Base-by-base conservation (phyloP, 2,888 invertebrate species). In the Polydesmus complanatus region DNA sequence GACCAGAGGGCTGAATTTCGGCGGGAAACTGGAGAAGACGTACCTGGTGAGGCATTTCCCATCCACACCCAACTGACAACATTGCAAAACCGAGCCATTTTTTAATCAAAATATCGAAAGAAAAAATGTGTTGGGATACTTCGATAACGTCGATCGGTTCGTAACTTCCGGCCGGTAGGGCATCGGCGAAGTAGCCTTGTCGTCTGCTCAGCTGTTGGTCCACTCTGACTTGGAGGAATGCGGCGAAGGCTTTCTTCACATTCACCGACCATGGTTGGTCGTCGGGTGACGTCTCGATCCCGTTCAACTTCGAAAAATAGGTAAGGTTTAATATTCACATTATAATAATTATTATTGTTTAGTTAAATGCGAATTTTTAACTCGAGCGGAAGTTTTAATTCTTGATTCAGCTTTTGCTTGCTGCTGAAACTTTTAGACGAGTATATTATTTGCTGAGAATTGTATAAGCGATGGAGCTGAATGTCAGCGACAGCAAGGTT, bases 221-320 rank as follows among this genome's bases (percentile, higher is more conserved):
- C 25, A 73, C 62, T 62, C 73, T 69, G 18, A 74, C 62, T 60
- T 72, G 69, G 27, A 73, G 56, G 48, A 73, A 55, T 48, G 68
- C 67, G 25, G 72, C 68, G 49, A 73, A 61, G 58, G 72, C 72
- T 62, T 70, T 70, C 68, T 75, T 76, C 63, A 75, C 68, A 69
- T 76, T 74, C 58, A 73, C 67, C n/a, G 73, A 72, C 69, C 70
- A 73, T 18, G 66, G 64, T 1, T 73, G 72, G 23, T 75, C 73
- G 50, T 67, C 68, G 1, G 61, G 59, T 2, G 67, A 66, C 18
- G 71, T 69, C n/a, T 67, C 65, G 51, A 75, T 65, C 8, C 49
- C 62, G n/a, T 70, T 65, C 48, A 69, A 54, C 60, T 60, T 14
- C 5, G 23, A n/a, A n/a, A n/a, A n/a, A 8, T 51, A 8, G n/a